Conservation (phyloP, 2,888 invertebrate genomes). For the Brachypalpus laphriformis region DNA sequence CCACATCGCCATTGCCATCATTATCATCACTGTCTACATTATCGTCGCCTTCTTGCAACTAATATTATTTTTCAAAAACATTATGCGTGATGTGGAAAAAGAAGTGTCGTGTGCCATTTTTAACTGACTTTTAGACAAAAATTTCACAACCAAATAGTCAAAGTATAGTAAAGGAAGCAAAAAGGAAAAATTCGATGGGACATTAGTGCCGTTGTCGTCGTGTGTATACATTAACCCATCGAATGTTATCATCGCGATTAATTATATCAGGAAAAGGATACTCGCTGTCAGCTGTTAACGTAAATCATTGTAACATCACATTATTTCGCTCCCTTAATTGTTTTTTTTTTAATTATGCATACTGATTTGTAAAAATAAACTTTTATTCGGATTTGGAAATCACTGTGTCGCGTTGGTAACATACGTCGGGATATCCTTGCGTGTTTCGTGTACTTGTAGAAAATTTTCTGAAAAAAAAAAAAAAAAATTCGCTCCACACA, state of each 20-base stretch:
- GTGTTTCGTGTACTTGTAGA: slow-evolving; percentile 62
- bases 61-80: slow-evolving; percentile 7
- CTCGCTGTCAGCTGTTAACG: slow-evolving; percentile 55
- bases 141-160: slow-evolving; percentile 34
- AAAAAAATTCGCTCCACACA: slow-evolving; percentile 40
- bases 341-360: slow-evolving; percentile 42
- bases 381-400: slow-evolving; percentile 27
- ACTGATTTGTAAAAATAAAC: slow-evolving; percentile 43
- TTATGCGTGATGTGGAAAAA: slow-evolving; percentile 3
- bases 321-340: slow-evolving; percentile 20
- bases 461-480: slow-evolving; percentile 28
- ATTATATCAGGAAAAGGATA: slow-evolving; percentile 47
- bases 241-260: slow-evolving; percentile 65
- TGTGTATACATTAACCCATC: slow-evolving; percentile 65
- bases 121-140: background rate
- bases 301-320: slow-evolving; percentile 6
- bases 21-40: slow-evolving; percentile 14
- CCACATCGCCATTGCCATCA: slow-evolving; percentile 34
- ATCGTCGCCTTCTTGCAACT: background rate
- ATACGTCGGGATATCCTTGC: slow-evolving; percentile 54
- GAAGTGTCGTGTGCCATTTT: slow-evolving; percentile 1
- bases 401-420: slow-evolving; percentile 36
- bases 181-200: slow-evolving; percentile 11
- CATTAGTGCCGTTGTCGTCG: slow-evolving; percentile 44
- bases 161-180: background rate